Evolutionary conservation across 2,797 vertebrate species (phyloP), one percentile per base, ranked within the genome.

Genomic region (Galago senegalensis): DNA sequence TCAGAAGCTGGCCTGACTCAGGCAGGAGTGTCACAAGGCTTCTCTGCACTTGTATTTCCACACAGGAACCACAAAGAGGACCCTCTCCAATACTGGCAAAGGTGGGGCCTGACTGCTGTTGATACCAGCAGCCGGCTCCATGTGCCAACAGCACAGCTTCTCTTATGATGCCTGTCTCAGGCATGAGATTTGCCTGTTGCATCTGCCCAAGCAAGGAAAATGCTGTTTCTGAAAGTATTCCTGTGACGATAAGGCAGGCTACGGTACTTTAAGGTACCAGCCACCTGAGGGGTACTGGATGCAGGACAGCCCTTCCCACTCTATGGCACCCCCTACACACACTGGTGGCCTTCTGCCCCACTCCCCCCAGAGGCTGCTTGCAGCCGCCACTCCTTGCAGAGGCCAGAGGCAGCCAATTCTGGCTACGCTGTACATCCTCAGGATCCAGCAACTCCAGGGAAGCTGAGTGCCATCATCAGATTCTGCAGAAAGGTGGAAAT

Each of bases 281-380:
- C 17, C 37, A 43, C 63, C 40, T 0, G 10, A n/a, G 0, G 14
- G 12, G 34, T 21, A 16, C 29, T 49, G 56, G 40, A 23, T 3
- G 5, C 18, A 53, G 60, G 61, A 8, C 4, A 49, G 25, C 40
- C 7, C 29, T 25, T 69, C 34, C 34, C 46, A 37, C 53, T 60
- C 23, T 29, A 58, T 75, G 43, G 25, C 12, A 3, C 20, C 5
- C 17, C 21, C 20, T 0, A 11, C 3, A 14, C n/a, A 18, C 14
- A 0, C 12, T 21, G 4, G 12, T 10, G 4, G 46, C 21, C 13
- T 37, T 14, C 49, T 0, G 16, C 11, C 58, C 21, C 11, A 56
- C 72, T 13, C 7, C 29, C 25, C 43, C 43, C 23, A 7, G 8
- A 27, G 18, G 43, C 27, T 31, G 20, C 53, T 34, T n/a, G 76